Conservation (phyloP, 1,140 invertebrate species). For the Drosophila micromelanica region DNA sequence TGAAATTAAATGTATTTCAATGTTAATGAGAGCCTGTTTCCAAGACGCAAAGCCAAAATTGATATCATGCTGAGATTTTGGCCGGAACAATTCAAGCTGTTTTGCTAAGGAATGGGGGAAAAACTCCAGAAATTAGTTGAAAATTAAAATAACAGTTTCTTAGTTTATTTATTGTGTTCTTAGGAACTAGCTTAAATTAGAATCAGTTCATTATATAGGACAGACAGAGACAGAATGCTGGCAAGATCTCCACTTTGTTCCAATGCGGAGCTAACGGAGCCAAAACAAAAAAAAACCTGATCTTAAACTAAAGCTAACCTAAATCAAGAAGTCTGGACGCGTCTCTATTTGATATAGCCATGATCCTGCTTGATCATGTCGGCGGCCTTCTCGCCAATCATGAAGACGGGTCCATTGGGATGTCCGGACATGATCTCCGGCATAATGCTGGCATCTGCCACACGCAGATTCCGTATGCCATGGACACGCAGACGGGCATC, state of each 20-base stretch:
- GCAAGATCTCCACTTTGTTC: constrained; percentile 27
- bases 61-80: not conserved
- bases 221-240: constrained; percentile 26
- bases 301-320: constrained; percentile 39
- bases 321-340: not conserved
- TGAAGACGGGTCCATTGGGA: constrained; percentile 88
- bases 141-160: constrained; percentile 2
- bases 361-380: constrained; percentile 87
- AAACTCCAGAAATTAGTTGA: not conserved
- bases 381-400: constrained; percentile 90
- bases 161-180: constrained; percentile 52
- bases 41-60: not conserved
- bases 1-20: constrained; percentile 49
- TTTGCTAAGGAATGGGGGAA: not conserved
- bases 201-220: constrained; percentile 65
- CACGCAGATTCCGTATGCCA: constrained; percentile 89
- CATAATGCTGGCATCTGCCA: constrained; percentile 91
- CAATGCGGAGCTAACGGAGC: constrained; percentile 16
- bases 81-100: not conserved
- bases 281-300: constrained; percentile 58
- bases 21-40: constrained; percentile 29
- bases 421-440: constrained; percentile 87
- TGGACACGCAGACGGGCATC: constrained; percentile 89
- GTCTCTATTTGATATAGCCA: constrained; percentile 76
- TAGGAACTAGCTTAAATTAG: constrained; percentile 62